Evolutionary conservation across 2,113 vertebrate species (phyloP).

Genomic region (Leptobrachium leishanense): DNA sequence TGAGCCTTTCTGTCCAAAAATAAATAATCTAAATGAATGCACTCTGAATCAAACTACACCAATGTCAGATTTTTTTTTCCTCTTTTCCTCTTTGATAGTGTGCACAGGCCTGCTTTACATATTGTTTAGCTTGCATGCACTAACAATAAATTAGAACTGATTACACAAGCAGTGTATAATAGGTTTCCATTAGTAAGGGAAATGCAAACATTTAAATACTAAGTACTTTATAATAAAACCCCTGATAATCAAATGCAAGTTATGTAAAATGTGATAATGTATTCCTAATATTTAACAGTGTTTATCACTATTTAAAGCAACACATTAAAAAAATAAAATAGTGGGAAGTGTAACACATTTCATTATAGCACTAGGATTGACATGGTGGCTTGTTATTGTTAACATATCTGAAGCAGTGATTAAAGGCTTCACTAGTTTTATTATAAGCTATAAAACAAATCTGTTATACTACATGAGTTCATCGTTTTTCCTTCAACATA

Average conservation of each 20-base stretch:
- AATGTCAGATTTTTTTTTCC: no score
- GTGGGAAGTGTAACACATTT: neutral
- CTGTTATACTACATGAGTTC: slow-evolving; percentile 12
- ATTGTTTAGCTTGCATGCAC: no score
- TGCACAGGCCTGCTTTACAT: no score
- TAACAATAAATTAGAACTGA: no score
- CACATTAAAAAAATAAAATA: no score
- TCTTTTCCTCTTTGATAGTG: no score
- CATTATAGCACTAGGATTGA: neutral
- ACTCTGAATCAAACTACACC: no score
- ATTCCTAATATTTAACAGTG: neutral
- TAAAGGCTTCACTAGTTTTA: slow-evolving; percentile 27
- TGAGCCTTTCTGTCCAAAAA: no score
- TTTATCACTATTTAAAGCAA: neutral
- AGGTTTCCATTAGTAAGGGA: neutral
- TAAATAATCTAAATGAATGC: no score
- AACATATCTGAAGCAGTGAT: slow-evolving; percentile 5
- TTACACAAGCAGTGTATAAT: neutral
- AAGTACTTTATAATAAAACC: neutral
- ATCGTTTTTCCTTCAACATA: slow-evolving; percentile 6
- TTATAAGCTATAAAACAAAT: slow-evolving; percentile 23
- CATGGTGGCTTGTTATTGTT: slow-evolving; percentile 8
- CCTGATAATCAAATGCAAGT: no score
- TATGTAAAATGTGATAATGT: neutral
- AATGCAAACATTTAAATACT: neutral